Conservation (phyloP, 1,140 invertebrate species). For the Vanessa tameamea region DNA sequence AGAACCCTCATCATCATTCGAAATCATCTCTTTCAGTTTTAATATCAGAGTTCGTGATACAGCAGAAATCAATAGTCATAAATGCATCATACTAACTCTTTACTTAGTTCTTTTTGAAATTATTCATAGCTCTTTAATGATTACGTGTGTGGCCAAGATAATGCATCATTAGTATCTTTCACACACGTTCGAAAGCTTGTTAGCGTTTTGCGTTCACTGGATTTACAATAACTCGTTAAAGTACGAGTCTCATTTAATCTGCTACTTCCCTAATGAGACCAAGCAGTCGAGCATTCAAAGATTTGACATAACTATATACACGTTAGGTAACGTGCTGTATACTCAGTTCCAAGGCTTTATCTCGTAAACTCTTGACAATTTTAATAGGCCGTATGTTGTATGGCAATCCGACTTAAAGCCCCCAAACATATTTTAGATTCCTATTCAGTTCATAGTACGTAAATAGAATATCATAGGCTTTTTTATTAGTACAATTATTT, state of each 20-base stretch:
- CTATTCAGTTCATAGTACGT: too few species aligned
- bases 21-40: not conserved
- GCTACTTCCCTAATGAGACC: constrained; percentile 31
- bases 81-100: not conserved
- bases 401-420: too few species aligned
- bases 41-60: not conserved
- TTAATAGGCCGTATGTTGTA: too few species aligned
- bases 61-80: constrained; percentile 1
- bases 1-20: not conserved
- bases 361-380: too few species aligned
- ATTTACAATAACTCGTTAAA: constrained; percentile 40
- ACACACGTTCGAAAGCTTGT: constrained; percentile 37
- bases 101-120: constrained; percentile 13
- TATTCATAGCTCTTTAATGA: constrained; percentile 29
- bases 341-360: not conserved
- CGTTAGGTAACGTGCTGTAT: constrained; percentile 12
- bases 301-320: constrained; percentile 27
- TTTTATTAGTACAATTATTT: not conserved
- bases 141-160: constrained; percentile 44
- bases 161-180: constrained; percentile 46
- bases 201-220: constrained; percentile 38
- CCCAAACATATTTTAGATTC: too few species aligned
- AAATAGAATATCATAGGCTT: not conserved
- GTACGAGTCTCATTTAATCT: constrained; percentile 26
- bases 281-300: constrained; percentile 18